phyloP scores from a whole-genome alignment of 1,140 invertebrate genomes.

The Orchestia grillus region DNA sequence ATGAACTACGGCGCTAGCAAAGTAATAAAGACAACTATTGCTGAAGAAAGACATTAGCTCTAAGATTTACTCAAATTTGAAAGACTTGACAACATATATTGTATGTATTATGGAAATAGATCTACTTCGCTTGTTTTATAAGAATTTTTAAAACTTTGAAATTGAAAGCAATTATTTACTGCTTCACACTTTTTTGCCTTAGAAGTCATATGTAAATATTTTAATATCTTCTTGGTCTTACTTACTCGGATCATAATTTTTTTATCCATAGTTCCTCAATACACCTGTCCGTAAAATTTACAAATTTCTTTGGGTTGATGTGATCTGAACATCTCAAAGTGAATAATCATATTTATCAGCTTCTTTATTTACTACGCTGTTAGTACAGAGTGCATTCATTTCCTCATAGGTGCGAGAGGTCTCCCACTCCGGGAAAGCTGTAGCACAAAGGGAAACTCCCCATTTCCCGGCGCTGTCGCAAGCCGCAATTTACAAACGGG shows the following conservation, averaged over 20 bases:
- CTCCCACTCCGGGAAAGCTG: not conserved
- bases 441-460: not conserved
- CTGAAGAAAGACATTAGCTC: constrained; percentile 49
- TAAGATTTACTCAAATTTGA: constrained; percentile 34
- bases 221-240: not conserved
- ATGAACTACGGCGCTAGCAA: constrained; percentile 12
- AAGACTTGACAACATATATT: not conserved
- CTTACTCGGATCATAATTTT: not conserved
- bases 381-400: not conserved
- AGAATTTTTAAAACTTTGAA: constrained; percentile 15
- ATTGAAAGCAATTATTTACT: not conserved
- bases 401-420: not conserved
- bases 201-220: not conserved
- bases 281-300: not conserved
- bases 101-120: not conserved
- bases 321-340: not conserved
- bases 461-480: not conserved
- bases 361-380: not conserved
- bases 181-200: not conserved
- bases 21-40: constrained; percentile 41
- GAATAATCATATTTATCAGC: not conserved
- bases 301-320: not conserved
- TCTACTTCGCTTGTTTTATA: not conserved
- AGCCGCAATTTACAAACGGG: not conserved
- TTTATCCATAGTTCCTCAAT: not conserved